phyloP scores from a whole-genome alignment of 2,797 vertebrate species.

The Catharus ustulatus region DNA sequence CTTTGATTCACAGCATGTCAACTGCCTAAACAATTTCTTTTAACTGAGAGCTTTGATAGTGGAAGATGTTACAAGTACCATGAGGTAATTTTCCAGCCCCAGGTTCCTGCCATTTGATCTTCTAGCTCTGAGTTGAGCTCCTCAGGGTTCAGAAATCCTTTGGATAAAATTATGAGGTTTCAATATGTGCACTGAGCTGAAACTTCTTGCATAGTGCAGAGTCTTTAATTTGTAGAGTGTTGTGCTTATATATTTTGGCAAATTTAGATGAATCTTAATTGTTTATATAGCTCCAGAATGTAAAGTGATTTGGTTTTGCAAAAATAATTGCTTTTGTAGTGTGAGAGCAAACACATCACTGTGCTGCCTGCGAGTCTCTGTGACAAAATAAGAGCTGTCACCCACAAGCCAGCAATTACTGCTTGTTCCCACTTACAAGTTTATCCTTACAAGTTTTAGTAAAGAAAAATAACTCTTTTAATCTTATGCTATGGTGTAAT shows the following conservation, averaged over 20 bases:
- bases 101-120: not conserved
- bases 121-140: not conserved
- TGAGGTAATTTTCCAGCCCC: not conserved
- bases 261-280: not conserved
- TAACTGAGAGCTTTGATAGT: not conserved
- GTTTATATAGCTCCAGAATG: not conserved
- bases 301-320: not conserved
- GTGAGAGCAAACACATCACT: not conserved
- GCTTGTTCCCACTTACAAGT: not conserved
- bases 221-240: not conserved
- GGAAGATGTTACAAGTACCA: not conserved
- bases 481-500: not conserved
- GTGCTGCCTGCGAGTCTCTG: not conserved
- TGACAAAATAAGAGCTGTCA: not conserved
- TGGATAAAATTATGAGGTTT: not conserved
- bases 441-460: not conserved
- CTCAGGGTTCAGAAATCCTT: not conserved
- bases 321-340: not conserved
- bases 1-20: not conserved
- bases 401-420: slow-evolving; percentile 4
- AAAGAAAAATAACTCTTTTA: not conserved
- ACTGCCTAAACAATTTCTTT: not conserved
- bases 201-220: not conserved
- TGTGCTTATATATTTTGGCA: not conserved
- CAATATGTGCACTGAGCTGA: fast-evolving